Evolutionary conservation across 2,113 vertebrate species (phyloP).

Genomic region (Menura novaehollandiae): DNA sequence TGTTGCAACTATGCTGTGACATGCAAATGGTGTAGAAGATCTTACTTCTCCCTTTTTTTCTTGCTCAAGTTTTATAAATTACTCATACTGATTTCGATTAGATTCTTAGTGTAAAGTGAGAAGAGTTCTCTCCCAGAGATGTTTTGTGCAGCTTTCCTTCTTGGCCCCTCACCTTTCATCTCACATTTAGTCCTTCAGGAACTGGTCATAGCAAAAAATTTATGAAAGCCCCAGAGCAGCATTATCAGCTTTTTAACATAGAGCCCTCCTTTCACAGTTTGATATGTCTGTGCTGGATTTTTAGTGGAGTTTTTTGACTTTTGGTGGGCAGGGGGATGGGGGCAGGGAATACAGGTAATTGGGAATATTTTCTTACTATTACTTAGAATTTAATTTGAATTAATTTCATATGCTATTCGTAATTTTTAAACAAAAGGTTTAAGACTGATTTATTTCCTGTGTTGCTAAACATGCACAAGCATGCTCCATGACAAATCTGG

Average conservation of each 20-base stretch:
- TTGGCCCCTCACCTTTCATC: neutral
- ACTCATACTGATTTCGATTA: neutral
- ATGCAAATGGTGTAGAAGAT: neutral
- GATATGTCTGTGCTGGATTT: neutral
- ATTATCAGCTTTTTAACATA: neutral
- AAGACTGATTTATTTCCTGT: neutral
- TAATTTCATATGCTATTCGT: neutral
- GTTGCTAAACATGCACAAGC: neutral
- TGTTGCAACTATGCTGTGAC: neutral
- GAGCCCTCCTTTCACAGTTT: neutral
- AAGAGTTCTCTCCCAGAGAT: neutral
- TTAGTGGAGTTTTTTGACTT: neutral
- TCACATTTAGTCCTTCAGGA: neutral
- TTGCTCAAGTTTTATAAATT: neutral
- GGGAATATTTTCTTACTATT: neutral
- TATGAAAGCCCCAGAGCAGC: neutral
- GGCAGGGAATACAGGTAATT: neutral
- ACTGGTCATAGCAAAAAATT: neutral
- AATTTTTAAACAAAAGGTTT: neutral
- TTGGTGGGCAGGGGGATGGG: rapidly evolving
- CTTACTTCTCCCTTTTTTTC: neutral
- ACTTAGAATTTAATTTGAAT: neutral
- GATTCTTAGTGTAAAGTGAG: neutral
- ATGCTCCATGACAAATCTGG: neutral
- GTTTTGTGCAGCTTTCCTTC: neutral